Percentiles rank a stretch among this genome's conserved stretches.
phyloP scores from a whole-genome alignment of 2,888 invertebrate genomes.

The Agrypnus murinus region DNA sequence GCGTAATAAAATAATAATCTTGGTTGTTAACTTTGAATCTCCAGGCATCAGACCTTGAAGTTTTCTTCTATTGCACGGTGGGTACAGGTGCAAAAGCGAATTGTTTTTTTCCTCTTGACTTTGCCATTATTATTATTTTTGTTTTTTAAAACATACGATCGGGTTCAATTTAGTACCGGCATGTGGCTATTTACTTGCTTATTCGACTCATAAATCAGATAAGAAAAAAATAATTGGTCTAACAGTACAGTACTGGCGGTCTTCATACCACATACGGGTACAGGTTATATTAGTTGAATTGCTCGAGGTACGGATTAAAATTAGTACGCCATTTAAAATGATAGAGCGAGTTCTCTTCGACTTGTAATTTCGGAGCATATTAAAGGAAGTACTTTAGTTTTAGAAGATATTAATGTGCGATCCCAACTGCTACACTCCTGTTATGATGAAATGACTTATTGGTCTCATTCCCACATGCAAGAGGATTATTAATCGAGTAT shows the following conservation, averaged over 20 bases:
- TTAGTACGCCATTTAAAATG: slow-evolving; percentile 53
- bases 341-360: slow-evolving; percentile 52
- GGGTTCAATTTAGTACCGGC: slow-evolving; percentile 38
- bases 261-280: slow-evolving; percentile 51
- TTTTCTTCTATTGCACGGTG: slow-evolving; percentile 10
- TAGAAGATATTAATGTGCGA: slow-evolving; percentile 47
- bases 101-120: not conserved
- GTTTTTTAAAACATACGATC: slow-evolving; percentile 26
- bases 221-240: slow-evolving; percentile 57
- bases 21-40: slow-evolving; percentile 6
- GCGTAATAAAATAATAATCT: slow-evolving; percentile 2
- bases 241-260: slow-evolving; percentile 53
- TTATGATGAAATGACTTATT: slow-evolving; percentile 39
- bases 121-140: slow-evolving; percentile 10
- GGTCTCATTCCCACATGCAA: slow-evolving; percentile 34
- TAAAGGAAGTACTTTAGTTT: slow-evolving; percentile 51
- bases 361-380: slow-evolving; percentile 54
- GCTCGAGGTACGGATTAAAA: slow-evolving; percentile 56
- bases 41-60: slow-evolving; percentile 15
- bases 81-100: slow-evolving; percentile 34
- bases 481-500: slow-evolving; percentile 37
- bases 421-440: slow-evolving; percentile 31
- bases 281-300: slow-evolving; percentile 48
- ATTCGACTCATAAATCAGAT: slow-evolving; percentile 55
- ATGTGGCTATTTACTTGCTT: slow-evolving; percentile 44